Evolutionary conservation across 2,113 vertebrate species (phyloP).

Genomic region (Scortum barcoo): DNA sequence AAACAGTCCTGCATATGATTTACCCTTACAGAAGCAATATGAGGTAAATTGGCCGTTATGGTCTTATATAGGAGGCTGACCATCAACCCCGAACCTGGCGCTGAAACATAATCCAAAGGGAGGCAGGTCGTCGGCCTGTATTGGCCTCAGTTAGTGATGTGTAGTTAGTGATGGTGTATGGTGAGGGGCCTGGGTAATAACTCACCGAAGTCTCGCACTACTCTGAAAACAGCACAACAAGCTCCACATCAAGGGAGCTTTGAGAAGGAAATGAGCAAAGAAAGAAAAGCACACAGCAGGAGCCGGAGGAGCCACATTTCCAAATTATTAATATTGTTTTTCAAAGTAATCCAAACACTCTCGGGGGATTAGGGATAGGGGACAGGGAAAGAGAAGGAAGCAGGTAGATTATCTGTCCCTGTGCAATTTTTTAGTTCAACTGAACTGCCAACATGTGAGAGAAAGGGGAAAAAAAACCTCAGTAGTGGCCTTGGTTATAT

Average conservation of each 20-base stretch:
- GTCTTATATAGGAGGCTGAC: slow-evolving; percentile 22
- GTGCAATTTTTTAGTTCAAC: slow-evolving; percentile 60
- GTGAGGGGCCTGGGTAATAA: slow-evolving; percentile 65
- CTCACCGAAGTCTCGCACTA: slow-evolving; percentile 69
- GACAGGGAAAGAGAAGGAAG: slow-evolving; percentile 45
- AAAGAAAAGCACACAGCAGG: slow-evolving; percentile 76
- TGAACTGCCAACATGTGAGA: slow-evolving; percentile 67
- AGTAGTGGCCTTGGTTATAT: slow-evolving; percentile 73
- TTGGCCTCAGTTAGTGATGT: slow-evolving; percentile 45
- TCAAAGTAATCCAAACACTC: slow-evolving; percentile 79
- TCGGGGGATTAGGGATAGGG: slow-evolving; percentile 57
- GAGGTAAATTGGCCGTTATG: neutral
- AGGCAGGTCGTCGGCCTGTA: slow-evolving; percentile 40
- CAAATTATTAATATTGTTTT: slow-evolving; percentile 82
- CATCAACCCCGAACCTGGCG: slow-evolving; percentile 6
- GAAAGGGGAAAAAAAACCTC: slow-evolving; percentile 37
- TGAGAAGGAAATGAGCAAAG: slow-evolving; percentile 81
- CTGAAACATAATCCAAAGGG: slow-evolving; percentile 10
- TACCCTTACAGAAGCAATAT: neutral
- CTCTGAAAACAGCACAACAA: slow-evolving; percentile 77
- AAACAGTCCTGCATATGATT: neutral
- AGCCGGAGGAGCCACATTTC: slow-evolving; percentile 74
- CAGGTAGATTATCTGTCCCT: slow-evolving; percentile 75
- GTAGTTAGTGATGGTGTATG: slow-evolving; percentile 59
- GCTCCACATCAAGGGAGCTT: slow-evolving; percentile 79